phyloP scores from a whole-genome alignment of 2,888 invertebrate species.

The Shargacucullia verbasci region DNA sequence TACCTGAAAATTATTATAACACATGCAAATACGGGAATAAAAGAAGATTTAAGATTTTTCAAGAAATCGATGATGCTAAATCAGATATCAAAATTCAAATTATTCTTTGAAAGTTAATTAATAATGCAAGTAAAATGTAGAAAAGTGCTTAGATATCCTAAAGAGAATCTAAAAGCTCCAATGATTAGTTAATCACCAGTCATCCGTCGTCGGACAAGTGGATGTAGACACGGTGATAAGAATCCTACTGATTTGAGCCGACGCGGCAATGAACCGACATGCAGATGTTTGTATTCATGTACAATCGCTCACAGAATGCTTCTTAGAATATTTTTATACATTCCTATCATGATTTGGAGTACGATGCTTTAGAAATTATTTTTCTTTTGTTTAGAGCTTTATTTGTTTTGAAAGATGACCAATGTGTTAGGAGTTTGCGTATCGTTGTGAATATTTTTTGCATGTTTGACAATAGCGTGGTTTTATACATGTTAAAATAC shows the following conservation, averaged over 20 bases:
- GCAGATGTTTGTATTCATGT: conserved; percentile 57
- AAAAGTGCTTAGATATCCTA: conserved; percentile 47
- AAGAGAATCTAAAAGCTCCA: conserved; percentile 61
- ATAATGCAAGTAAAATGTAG: conserved; percentile 36
- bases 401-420: too few species aligned
- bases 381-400: not conserved
- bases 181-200: conserved; percentile 70
- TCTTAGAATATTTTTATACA: conserved; percentile 3
- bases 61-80: not conserved
- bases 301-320: conserved; percentile 33
- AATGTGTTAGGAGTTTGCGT: too few species aligned
- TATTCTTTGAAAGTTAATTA: conserved; percentile 21
- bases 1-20: conserved; percentile 89
- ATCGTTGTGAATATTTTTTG: too few species aligned
- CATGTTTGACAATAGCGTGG: too few species aligned
- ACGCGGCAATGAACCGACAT: conserved; percentile 65
- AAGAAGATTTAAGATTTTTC: too few species aligned
- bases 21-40: conserved; percentile 10
- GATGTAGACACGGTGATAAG: conserved; percentile 68
- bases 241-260: conserved; percentile 72
- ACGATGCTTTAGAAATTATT: not conserved
- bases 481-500: too few species aligned
- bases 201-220: conserved; percentile 69
- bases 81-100: not conserved
- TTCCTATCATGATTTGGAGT: not conserved